Percentiles rank a stretch among this genome's conserved stretches.
Evolutionary conservation across 2,113 vertebrate genomes (phyloP).

Genomic region (Panthera leo): DNA sequence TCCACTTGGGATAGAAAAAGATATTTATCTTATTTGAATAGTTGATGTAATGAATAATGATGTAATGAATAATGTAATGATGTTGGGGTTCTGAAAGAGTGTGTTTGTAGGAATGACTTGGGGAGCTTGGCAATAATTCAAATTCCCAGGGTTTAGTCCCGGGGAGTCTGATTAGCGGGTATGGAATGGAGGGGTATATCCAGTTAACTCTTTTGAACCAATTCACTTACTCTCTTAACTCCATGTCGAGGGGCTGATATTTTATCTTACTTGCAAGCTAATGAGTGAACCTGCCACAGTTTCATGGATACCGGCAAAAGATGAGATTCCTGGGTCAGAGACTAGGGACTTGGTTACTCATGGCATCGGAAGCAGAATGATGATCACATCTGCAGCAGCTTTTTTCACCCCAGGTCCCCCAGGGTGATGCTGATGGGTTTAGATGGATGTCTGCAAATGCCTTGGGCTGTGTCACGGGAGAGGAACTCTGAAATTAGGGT

Average conservation of each 20-base stretch:
- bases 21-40: not conserved
- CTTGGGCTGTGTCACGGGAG: not conserved
- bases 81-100: not conserved
- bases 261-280: not conserved
- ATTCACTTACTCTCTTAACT: not conserved
- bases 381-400: not conserved
- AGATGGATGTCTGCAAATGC: not conserved
- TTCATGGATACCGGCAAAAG: not conserved
- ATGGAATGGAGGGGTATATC: not conserved
- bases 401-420: rapidly evolving
- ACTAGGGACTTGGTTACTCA: not conserved
- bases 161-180: not conserved
- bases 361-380: not conserved
- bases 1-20: not conserved
- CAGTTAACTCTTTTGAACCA: not conserved
- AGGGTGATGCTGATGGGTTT: not conserved
- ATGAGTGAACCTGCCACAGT: not conserved
- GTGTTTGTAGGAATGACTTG: not conserved
- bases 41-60: not conserved
- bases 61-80: not conserved
- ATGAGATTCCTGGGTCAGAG: not conserved
- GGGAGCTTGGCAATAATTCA: not conserved
- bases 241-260: not conserved
- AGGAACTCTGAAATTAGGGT: not conserved
- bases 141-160: not conserved